Base-by-base conservation (phyloP, 2,797 vertebrate species). In the Sebastes ruberrimus region DNA sequence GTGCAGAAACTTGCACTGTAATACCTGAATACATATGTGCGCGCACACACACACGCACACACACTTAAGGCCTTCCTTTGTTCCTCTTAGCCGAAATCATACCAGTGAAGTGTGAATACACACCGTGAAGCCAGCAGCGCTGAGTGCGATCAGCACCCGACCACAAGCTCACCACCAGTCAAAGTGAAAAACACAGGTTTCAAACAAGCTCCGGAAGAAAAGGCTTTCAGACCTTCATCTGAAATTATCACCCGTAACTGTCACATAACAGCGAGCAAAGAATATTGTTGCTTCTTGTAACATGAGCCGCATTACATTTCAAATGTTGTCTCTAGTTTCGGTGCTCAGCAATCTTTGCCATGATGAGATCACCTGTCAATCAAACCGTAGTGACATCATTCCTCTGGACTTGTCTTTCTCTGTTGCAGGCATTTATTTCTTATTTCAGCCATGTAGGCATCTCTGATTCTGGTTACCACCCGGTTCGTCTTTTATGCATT, bases 161-260 rank as follows among this genome's bases (percentile, higher is more conserved):
- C 90, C 93, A 89, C 86, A 88, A 83, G 71, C 64, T 86, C 72
- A 93, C 86, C 84, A 68, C 77, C 61, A 91, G 84, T 92, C 87
- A 91, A 88, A 95, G 90, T 94, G 92, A 95, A 92, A 94, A 93
- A 92, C 93, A 93, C 88, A 92, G 93, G 89, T 94, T 95, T 93
- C 61, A 63, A 78, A 80, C 38, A 65, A 67, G 62, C 64, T 60
- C 30, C 2, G 67, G 61, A 68, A 14, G 25, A 61, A 79, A 23
- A 9, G 18, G 1, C 27, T 68, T 20, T 80, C 74, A 74, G 46
- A 59, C 60, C 32, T 73, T 42, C n/a, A 64, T 62, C 53, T 88
- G 69, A 81, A 75, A 79, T 70, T 8, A 30, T 62, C 33, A 60
- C 14, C 56, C 76, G 55, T 71, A 92, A 93, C 92, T 76, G 91